Conservation (phyloP, 1,140 invertebrate species). For the Zaprionus vittiger region DNA sequence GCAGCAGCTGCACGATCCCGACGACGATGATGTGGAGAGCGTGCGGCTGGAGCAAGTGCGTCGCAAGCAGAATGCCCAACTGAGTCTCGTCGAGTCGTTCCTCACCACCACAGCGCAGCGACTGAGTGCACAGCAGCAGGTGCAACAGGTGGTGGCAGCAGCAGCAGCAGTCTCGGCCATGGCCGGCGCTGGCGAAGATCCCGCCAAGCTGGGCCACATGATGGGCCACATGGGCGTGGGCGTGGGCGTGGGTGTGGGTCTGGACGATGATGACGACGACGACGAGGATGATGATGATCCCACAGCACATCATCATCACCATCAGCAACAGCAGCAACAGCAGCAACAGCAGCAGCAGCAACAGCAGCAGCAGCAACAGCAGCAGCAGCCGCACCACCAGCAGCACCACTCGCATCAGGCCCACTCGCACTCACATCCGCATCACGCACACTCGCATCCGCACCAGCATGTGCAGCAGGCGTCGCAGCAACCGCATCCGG, state of each 20-base stretch:
- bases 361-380: constrained; percentile 31
- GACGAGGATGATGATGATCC: constrained; percentile 69
- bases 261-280: constrained; percentile 76
- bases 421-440: constrained; percentile 52
- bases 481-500: constrained; percentile 49
- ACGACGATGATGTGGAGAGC: constrained; percentile 67
- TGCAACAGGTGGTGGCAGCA: constrained; percentile 80
- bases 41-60: constrained; percentile 68
- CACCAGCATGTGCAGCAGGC: constrained; percentile 56
- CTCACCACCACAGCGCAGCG: constrained; percentile 79
- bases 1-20: constrained; percentile 63
- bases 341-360: constrained; percentile 29
- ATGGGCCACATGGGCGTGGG: constrained; percentile 67
- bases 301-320: constrained; percentile 39
- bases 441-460: constrained; percentile 49
- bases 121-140: constrained; percentile 79
- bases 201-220: constrained; percentile 75
- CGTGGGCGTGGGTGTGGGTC: constrained; percentile 54
- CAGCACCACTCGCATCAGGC: constrained; percentile 53
- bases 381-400: constrained; percentile 57
- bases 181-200: constrained; percentile 72
- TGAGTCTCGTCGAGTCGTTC: constrained; percentile 82
- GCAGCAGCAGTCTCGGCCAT: constrained; percentile 79
- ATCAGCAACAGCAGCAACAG: constrained; percentile 34
- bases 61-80: constrained; percentile 80